phyloP scores from a whole-genome alignment of 2,888 invertebrate genomes.

The Augochlorella aurata region DNA sequence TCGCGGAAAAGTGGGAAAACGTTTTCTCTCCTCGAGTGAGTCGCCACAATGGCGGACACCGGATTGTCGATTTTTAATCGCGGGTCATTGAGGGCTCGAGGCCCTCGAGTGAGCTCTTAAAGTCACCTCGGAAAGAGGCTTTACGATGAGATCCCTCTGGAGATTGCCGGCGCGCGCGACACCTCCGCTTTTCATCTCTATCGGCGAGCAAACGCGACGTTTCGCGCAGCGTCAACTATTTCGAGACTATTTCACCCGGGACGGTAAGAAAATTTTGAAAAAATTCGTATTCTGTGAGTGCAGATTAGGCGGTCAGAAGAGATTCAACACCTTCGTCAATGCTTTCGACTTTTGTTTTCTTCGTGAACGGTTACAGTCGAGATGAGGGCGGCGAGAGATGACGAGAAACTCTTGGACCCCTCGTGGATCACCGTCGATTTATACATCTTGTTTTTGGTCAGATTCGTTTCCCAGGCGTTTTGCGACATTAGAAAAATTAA shows the following conservation, averaged over 20 bases:
- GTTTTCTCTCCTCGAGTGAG: slow-evolving; percentile 37
- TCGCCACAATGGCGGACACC: slow-evolving; percentile 21
- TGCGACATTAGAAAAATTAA: slow-evolving; percentile 13
- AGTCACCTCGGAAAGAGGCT: slow-evolving; percentile 9
- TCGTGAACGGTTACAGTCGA: background rate
- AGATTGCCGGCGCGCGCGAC: background rate
- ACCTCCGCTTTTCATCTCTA: background rate
- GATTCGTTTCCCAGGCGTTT: slow-evolving; percentile 8
- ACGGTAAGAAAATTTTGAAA: background rate
- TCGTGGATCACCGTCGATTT: background rate
- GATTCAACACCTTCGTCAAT: slow-evolving; percentile 29
- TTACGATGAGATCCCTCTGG: slow-evolving; percentile 11
- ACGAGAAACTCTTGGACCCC: slow-evolving; percentile 2
- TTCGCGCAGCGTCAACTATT: background rate
- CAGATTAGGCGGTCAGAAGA: background rate
- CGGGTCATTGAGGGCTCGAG: background rate
- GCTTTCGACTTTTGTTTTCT: background rate
- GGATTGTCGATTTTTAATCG: slow-evolving; percentile 22
- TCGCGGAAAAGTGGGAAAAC: slow-evolving; percentile 40
- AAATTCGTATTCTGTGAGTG: background rate
- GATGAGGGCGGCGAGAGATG: slow-evolving; percentile 4
- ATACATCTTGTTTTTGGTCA: background rate
- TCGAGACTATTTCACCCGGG: background rate
- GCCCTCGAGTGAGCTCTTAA: slow-evolving; percentile 1
- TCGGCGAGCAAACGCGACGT: background rate